A percentile compares a stretch with the other conserved stretches of the same genome.
Evolutionary conservation across 1,140 invertebrate species (phyloP).

Genomic region (Pteromalus puparum): DNA sequence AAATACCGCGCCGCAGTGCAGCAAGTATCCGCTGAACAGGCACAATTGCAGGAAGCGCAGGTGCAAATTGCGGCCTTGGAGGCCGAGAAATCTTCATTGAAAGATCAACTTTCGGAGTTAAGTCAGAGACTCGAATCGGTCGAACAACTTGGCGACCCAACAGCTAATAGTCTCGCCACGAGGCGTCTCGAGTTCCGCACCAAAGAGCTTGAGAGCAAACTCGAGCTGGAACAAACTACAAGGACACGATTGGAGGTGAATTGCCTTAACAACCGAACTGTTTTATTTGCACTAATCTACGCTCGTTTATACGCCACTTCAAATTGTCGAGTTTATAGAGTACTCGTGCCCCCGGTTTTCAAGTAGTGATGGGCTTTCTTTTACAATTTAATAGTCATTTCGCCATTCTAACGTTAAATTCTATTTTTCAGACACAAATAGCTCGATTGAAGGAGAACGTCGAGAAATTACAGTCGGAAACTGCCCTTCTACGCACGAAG

Average conservation of each 20-base stretch:
- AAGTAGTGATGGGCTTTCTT: neutral
- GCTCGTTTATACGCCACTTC: neutral
- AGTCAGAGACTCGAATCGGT: constrained; percentile 85
- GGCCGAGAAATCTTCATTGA: constrained; percentile 84
- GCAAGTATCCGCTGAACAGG: constrained; percentile 90
- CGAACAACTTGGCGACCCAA: constrained; percentile 86
- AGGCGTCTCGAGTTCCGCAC: constrained; percentile 84
- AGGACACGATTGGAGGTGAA: constrained; percentile 86
- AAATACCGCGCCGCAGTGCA: constrained; percentile 93
- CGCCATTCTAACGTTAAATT: constrained; percentile 1
- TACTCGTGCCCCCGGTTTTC: neutral
- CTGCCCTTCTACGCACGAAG: constrained; percentile 80
- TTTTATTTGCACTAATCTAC: neutral
- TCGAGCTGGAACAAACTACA: constrained; percentile 92
- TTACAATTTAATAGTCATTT: constrained; percentile 7
- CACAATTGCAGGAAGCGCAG: constrained; percentile 86
- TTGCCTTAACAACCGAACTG: neutral
- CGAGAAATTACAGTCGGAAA: constrained; percentile 86
- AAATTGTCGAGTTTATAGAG: neutral
- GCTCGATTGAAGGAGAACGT: constrained; percentile 88
- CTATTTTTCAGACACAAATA: constrained; percentile 80
- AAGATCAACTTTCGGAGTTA: constrained; percentile 86
- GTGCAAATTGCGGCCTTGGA: constrained; percentile 87
- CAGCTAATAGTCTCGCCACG: constrained; percentile 84
- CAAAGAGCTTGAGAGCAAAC: constrained; percentile 91